Base-by-base conservation (phyloP, 2,113 vertebrate species). In the Eudyptes chrysolophus region DNA sequence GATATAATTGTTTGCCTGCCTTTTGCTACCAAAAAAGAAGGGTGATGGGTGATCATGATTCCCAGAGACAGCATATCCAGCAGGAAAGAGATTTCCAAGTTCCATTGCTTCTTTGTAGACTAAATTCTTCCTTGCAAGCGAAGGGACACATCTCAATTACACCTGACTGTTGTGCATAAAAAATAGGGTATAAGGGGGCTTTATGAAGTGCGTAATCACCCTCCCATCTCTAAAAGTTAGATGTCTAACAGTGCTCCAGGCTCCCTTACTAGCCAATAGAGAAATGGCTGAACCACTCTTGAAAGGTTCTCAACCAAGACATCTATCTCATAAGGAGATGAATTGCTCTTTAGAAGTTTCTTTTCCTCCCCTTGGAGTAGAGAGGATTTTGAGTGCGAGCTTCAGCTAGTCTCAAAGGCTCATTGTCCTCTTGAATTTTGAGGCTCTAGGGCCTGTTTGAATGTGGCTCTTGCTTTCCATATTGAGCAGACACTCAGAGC, bases 371-470 rank as follows among this genome's bases (percentile, higher is more conserved):
- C 79, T 87, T 81, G 69, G 80, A 81, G 52, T 30, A 17, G 55
- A 81, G 84, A 75, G 42, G n/a, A 80, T 84, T 96, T 70, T 66
- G 69, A 95, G 91, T 32, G 65, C 2, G 19, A 95, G 80, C 80
- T 92, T 82, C 32, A 6, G 62, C 51, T 24, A 13, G 46, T 34
- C 80, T 96, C 89, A 96, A 96, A 92, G 87, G 80, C 57, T 96
- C 80, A 27, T 95, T 96, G 81, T 95, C 91, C 60, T 48, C 65
- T 51, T 54, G 54, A 88, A 80, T 90, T 76, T 72, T 80, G 83
- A 92, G 71, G 64, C 60, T 87, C 25, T 66, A 38, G 65, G 30
- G 34, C 48, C n/a, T 58, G 51, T 70, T 70, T 89, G 54, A 89
- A 65, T 42, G 51, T 51, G 58, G 68, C 32, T 90, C 55, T 90